Evolutionary conservation across 2,797 vertebrate species (phyloP).

Genomic region (Chiroxiphia lanceolata): DNA sequence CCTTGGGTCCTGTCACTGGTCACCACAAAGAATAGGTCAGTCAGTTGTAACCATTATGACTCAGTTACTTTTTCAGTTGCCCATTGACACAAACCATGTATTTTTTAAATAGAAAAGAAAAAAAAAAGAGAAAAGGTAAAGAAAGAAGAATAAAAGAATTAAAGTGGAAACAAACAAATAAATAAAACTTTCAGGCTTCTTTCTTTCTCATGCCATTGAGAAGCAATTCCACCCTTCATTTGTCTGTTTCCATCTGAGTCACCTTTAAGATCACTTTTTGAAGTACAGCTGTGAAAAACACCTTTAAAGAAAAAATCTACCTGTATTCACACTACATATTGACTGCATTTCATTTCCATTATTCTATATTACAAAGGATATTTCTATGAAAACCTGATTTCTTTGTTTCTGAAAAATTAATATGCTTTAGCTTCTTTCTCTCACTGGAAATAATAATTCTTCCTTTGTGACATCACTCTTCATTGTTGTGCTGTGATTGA

Average conservation of each 20-base stretch:
- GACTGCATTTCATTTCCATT: background rate
- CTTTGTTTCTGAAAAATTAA: constrained; percentile 44
- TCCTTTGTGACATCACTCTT: constrained; percentile 15
- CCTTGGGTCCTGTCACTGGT: background rate
- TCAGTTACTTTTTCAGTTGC: background rate
- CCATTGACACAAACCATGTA: background rate
- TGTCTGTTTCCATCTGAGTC: background rate
- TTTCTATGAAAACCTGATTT: background rate
- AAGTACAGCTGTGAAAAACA: background rate
- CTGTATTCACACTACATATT: background rate
- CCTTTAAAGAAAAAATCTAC: background rate
- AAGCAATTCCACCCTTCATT: background rate
- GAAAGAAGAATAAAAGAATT: background rate
- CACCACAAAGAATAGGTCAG: background rate
- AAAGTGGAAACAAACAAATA: background rate
- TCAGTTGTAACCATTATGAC: background rate
- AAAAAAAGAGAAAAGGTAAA: background rate
- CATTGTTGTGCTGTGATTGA: background rate
- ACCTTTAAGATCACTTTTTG: background rate
- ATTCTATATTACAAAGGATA: background rate
- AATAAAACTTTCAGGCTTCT: background rate
- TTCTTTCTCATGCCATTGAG: background rate
- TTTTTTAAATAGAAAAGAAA: background rate
- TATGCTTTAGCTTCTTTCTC: background rate
- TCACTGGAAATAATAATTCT: constrained; percentile 3